Percentiles rank a stretch among this genome's conserved stretches.
Conservation (phyloP, 2,888 invertebrate species). For the Polydesmus complanatus region DNA sequence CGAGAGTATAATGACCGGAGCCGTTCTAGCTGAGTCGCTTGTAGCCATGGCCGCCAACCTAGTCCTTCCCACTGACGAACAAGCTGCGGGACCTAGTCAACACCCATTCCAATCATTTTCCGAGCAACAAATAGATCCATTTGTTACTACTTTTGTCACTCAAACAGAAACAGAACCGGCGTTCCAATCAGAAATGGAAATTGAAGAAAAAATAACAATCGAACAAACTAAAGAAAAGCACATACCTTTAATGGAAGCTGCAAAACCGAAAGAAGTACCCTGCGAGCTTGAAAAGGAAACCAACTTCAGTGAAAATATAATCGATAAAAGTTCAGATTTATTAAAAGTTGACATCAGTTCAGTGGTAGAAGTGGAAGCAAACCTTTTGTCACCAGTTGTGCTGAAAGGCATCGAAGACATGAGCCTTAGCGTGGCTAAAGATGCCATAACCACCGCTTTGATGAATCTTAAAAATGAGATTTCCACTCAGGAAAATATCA, state of each 20-base stretch:
- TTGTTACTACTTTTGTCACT: too few species aligned
- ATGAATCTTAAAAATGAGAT: background rate
- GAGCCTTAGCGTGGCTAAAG: background rate
- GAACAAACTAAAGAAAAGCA: too few species aligned
- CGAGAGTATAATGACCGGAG: constrained; percentile 6
- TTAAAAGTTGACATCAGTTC: background rate
- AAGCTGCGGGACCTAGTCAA: background rate
- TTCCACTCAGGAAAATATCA: background rate
- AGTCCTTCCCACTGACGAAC: constrained; percentile 8
- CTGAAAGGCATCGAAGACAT: background rate
- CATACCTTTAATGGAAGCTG: background rate
- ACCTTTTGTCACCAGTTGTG: too few species aligned
- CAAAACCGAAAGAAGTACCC: background rate
- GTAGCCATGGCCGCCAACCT: constrained; percentile 9
- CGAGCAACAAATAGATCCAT: background rate
- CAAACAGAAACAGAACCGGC: too few species aligned
- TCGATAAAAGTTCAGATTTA: background rate
- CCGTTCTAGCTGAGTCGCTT: constrained; percentile 6
- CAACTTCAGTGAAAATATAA: background rate
- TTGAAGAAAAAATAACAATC: too few species aligned
- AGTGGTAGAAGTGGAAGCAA: background rate
- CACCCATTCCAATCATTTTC: background rate
- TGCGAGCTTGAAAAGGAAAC: background rate
- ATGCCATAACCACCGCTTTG: background rate
- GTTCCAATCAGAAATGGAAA: background rate